Evolutionary conservation across 2,888 invertebrate genomes (phyloP).

Genomic region (Drosophila histrio): DNA sequence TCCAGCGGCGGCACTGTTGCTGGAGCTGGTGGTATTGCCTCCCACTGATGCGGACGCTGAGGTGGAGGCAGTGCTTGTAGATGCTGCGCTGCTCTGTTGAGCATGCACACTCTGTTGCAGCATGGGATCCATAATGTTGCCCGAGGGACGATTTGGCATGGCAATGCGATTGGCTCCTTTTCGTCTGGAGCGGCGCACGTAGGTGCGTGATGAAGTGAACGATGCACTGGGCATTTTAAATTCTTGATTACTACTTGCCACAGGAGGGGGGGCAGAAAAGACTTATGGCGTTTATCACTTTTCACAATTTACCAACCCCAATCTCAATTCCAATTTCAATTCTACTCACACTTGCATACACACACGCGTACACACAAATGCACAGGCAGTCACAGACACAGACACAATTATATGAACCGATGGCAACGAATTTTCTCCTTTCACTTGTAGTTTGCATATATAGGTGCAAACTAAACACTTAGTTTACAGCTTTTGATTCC

Average conservation of each 20-base stretch:
- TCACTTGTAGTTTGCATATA: constrained; percentile 50
- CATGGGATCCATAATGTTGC: constrained; percentile 88
- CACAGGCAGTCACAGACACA: constrained; percentile 35
- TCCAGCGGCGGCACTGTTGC: constrained; percentile 34
- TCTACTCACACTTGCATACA: constrained; percentile 56
- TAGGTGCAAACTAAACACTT: constrained; percentile 24
- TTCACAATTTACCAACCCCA: constrained; percentile 76
- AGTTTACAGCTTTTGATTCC: constrained; percentile 17
- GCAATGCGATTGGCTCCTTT: constrained; percentile 93
- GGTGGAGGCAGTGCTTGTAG: constrained; percentile 34
- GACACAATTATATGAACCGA: constrained; percentile 33
- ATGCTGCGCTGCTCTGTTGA: constrained; percentile 45
- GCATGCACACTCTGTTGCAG: constrained; percentile 86
- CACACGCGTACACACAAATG: constrained; percentile 38
- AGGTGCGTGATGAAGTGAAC: constrained; percentile 96
- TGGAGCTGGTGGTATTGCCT: constrained; percentile 7
- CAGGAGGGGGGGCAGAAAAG: constrained; percentile 11
- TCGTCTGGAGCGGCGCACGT: constrained; percentile 95
- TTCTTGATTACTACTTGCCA: constrained; percentile 10
- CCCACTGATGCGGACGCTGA: constrained; percentile 19
- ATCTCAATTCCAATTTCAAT: constrained; percentile 45
- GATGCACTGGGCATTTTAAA: constrained; percentile 94
- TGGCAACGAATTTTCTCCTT: constrained; percentile 51
- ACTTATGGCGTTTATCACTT: constrained; percentile 51
- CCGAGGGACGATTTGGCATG: constrained; percentile 84